phyloP scores from a whole-genome alignment of 2,888 invertebrate genomes.

The Molorchus minor region DNA sequence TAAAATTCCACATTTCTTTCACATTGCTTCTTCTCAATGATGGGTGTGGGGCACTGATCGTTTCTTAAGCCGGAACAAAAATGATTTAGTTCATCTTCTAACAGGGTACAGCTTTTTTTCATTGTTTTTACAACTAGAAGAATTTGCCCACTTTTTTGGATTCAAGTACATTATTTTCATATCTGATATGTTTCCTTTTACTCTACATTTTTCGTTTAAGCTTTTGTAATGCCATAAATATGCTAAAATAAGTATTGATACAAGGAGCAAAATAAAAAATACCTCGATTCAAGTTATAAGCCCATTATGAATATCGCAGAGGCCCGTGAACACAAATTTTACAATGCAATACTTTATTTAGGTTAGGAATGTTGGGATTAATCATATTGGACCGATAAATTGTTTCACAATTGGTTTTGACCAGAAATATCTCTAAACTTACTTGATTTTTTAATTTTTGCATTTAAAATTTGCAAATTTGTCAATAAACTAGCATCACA shows the following conservation, averaged over 20 bases:
- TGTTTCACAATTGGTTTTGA: too few species aligned
- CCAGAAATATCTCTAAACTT: slow-evolving; percentile 36
- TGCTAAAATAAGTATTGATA: too few species aligned
- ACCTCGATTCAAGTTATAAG: too few species aligned
- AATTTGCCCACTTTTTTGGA: slow-evolving; percentile 31
- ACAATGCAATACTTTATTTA: too few species aligned
- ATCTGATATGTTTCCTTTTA: slow-evolving; percentile 25
- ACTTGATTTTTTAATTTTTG: slow-evolving; percentile 46
- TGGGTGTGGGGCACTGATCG: slow-evolving; percentile 32
- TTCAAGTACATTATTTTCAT: slow-evolving; percentile 28
- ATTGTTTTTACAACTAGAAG: slow-evolving; percentile 29
- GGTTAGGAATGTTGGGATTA: too few species aligned
- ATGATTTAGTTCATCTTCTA: slow-evolving; percentile 25
- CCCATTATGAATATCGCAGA: too few species aligned
- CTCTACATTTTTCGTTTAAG: slow-evolving; percentile 40
- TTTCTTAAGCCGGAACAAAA: slow-evolving; percentile 31
- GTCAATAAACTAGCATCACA: slow-evolving; percentile 66
- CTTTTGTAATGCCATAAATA: slow-evolving; percentile 43
- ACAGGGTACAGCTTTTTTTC: slow-evolving; percentile 27
- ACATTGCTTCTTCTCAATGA: slow-evolving; percentile 22
- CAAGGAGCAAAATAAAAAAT: too few species aligned
- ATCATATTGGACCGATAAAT: too few species aligned
- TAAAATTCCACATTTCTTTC: slow-evolving; percentile 27
- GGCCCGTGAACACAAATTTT: too few species aligned
- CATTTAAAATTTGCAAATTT: slow-evolving; percentile 26